Evolutionary conservation across 2,797 vertebrate genomes (phyloP).

Genomic region (Cuniculus paca): DNA sequence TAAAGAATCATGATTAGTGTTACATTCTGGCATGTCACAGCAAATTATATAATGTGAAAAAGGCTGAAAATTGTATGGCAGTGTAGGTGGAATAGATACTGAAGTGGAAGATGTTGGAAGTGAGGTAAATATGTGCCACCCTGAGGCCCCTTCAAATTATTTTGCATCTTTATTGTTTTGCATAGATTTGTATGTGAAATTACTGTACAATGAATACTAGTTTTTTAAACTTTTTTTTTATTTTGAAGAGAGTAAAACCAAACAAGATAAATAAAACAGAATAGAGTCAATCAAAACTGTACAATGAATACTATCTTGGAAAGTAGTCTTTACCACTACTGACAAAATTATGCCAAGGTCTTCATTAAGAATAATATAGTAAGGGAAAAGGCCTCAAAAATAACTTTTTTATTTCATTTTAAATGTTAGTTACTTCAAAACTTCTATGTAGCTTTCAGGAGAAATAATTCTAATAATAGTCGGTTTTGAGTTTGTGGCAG

Average conservation of each 20-base stretch:
- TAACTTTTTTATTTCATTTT: neutral
- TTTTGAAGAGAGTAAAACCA: too few relatives aligned
- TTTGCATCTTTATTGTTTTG: neutral
- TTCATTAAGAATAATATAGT: conserved; percentile 30
- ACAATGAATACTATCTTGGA: neutral
- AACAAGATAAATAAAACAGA: too few relatives aligned
- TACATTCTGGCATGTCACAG: neutral
- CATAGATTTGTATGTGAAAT: conserved; percentile 30
- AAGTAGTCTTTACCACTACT: neutral
- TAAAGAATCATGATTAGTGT: neutral
- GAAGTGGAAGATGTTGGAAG: neutral
- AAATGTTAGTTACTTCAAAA: conserved; percentile 11
- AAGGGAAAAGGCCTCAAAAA: neutral
- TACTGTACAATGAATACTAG: neutral
- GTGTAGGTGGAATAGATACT: neutral
- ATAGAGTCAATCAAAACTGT: too few relatives aligned
- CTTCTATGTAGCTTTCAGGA: neutral
- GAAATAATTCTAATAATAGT: conserved; percentile 6
- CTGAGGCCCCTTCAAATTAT: neutral
- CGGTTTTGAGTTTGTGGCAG: neutral
- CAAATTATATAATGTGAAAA: neutral
- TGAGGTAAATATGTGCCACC: neutral
- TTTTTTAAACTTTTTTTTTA: too few relatives aligned
- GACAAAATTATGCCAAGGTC: neutral
- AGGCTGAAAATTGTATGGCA: neutral